phyloP scores from a whole-genome alignment of 2,113 vertebrate genomes.

The Felis chaus region DNA sequence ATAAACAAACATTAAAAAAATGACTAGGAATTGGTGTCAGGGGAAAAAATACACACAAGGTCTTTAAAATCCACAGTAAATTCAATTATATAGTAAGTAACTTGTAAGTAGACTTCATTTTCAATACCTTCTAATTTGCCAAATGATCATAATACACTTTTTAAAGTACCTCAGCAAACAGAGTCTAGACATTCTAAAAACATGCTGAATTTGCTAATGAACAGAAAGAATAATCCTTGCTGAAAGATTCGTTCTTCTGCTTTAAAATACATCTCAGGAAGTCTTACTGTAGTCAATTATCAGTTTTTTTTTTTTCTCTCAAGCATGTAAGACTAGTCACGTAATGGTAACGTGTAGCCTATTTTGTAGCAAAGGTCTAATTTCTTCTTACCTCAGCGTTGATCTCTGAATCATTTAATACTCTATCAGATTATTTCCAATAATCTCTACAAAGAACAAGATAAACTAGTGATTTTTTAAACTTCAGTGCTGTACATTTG shows the following conservation, averaged over 20 bases:
- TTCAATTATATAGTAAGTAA: neutral
- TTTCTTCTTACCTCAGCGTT: neutral
- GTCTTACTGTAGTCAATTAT: neutral
- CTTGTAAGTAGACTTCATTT: neutral
- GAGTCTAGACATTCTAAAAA: neutral
- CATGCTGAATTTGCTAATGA: neutral
- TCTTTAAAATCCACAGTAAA: neutral
- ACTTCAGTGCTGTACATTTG: neutral
- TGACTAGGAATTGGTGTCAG: neutral
- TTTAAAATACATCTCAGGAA: neutral
- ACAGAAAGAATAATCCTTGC: neutral
- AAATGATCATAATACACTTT: neutral
- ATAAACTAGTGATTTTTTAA: neutral
- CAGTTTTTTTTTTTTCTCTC: neutral
- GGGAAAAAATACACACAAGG: neutral
- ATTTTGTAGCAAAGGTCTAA: neutral
- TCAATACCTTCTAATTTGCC: neutral
- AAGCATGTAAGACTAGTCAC: neutral
- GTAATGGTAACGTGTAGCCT: neutral
- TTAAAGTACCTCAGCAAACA: neutral
- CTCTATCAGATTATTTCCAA: neutral
- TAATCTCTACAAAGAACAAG: neutral
- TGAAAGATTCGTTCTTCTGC: neutral
- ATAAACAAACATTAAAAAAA: neutral
- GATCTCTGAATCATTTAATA: neutral